Base-by-base conservation (phyloP, 1,140 invertebrate species). In the Bombus cullumanus region DNA sequence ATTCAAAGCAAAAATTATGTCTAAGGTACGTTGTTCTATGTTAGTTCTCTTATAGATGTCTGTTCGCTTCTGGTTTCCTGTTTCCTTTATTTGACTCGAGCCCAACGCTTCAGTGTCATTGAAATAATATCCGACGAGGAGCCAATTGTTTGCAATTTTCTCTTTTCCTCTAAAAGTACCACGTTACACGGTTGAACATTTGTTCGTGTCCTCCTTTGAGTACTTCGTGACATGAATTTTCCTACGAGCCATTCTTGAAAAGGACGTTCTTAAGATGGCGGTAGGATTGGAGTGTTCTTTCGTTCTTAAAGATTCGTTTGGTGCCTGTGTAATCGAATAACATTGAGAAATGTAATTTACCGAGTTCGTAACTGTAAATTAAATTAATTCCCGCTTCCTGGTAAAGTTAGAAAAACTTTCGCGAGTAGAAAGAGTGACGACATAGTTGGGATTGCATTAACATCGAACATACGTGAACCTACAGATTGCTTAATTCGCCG, bases 91-190 rank as follows among this genome's bases (percentile, higher is more conserved):
- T 3, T 13, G 41, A 15, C 37, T 72, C 79, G 47, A 72, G 47
- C 31, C n/a, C 2, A 6, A 53, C 47, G 13, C 28, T n/a, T 37
- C 34, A 47, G 22, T 39, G 28, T 43, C 47, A 53, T 53, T n/a
- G 37, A 15, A 62, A 31, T 53, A 39, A 73, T 43, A 62, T 62
- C 43, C 59, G 59, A n/a, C 59, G 59, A 62, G 59, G 4, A 62
- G 25, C 22, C 25, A 41, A 79, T 87, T 79, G 37, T 84, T 68
- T 69, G 53, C 41, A 37, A 28, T 84, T 64, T 41, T 18, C 15
- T 68, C 9, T 22, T 68, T 41, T 57, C 43, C 79, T 57, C 62
- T 39, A 64, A 28, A 6, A 31, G n/a, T 22, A 22, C 13, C 47
- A 25, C 18, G 37, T 53, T n/a, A 5, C 47, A 3, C 4, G 18